Base-by-base conservation (phyloP, 2,113 vertebrate species). In the Microcebus griseorufus region DNA sequence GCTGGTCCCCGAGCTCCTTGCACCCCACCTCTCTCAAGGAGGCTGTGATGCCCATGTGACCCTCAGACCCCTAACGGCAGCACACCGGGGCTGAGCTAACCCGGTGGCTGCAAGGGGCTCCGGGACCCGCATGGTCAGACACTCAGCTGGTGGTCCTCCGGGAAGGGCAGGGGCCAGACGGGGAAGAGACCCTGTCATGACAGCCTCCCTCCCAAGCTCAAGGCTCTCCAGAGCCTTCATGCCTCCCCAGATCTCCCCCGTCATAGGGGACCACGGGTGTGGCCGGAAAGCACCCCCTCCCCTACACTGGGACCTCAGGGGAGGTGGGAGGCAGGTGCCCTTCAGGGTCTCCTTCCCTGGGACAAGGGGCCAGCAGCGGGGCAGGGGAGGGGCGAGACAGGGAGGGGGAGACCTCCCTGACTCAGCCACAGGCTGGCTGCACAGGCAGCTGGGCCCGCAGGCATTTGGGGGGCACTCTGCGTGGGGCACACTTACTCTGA, bases 391-490 rank as follows among this genome's bases (percentile, higher is more conserved):
- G 42, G 42, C 42, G 25, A 29, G 72, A 27, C 42, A 27, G 58
- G 39, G 22, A 60, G 18, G 48, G 27, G 34, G 51, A 27, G 9
- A 13, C 29, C 0, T n/a, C 39, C 27, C 32, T 3, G 29, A 20
- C 55, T 25, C 17, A 14, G 6, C 84, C 48, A 3, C 51, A 29
- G 64, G 58, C 67, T 67, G n/a, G 62, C 60, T 76, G 29, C 58
- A 45, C 51, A 6, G 32, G 67, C n/a, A 6, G 22, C 34, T 1
- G n/a, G 60, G 42, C 53, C 34, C 20, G 37, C 51, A 13, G 6
- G 64, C 17, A 0, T 14, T 3, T 8, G 23, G 55, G 58, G 1
- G 69, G 62, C 11, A 5, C 23, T 10, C 4, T 0, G 0, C 0
- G 20, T 0, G 22, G 2, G 4, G 6, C 37, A 17, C 23, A 1